Base-by-base conservation (phyloP, 1,140 invertebrate species). In the Eurytemora carolleeae region DNA sequence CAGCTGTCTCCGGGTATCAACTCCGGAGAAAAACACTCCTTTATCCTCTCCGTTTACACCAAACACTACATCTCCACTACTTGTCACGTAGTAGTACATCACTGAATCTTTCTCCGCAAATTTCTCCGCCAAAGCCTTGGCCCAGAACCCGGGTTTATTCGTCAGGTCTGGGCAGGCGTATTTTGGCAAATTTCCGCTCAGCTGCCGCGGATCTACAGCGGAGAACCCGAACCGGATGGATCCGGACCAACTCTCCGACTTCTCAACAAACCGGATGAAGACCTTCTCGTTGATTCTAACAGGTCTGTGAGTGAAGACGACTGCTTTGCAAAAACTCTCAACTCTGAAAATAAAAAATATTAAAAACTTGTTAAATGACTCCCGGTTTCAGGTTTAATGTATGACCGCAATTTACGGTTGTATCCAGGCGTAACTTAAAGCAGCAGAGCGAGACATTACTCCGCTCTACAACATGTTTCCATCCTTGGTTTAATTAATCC, bases 1-100 rank as follows among this genome's bases (percentile, higher is more conserved):
- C 0, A 96, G 71, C 0, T 86, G 83, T 12, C 76, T 78, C 44
- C 82, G 76, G 0, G 84, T 88, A 70, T 91, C 86, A 0, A 87
- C 88, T 20, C 88, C 88, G 24, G 79, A 80, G 71, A 96, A 85
- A 71, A 96, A 95, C 1, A 93, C 74, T 0, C 90, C 92, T 69
- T 92, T 92, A 68, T 93, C 88, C 68, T 92, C 87, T n/a, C 86
- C 89, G 70, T 96, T 93, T 18, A 96, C 82, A 0, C 87, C 87
- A 70, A 90, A 95, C 70, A 90, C 83, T 0, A 96, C 87, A 70
- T 95, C 88, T 3, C 92, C 92, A 15, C 82, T 78, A 0, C 80
- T 78, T 24, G 83, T 92, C 7, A 93, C 85, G 71, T 90, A 94
- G 71, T 91, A 97, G 69, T 84, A 86, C 0, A 98, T 73, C 24